Evolutionary conservation across 2,888 invertebrate genomes (phyloP), one percentile per base, ranked within the genome.

Genomic region (Sycophila texana): DNA sequence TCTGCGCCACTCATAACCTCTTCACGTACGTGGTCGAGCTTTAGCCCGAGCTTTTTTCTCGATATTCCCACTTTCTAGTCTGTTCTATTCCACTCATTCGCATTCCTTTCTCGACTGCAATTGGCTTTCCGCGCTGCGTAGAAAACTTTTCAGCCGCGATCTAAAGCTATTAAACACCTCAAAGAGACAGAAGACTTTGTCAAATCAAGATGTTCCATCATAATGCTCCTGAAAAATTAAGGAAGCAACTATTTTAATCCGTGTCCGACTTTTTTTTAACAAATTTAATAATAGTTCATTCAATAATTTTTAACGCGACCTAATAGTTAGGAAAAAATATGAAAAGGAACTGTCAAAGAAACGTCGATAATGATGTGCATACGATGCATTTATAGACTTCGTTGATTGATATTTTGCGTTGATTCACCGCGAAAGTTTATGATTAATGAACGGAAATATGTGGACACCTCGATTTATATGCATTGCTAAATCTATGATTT

Each of bases 381-480:
- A 4, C 39, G 71, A 66, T 79, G 63, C 47, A 65, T 70, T 68
- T 53, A 67, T 67, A 51, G 55, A 5, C n/a, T n/a, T 18, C 30
- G 60, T 71, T 70, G 51, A 70, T 74, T 65, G 70, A 65, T 55
- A 57, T 68, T 63, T 74, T 26, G 16, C 30, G 22, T 58, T 22
- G 16, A 47, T 30, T 61, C 68, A 30, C 4, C 16, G 22, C 65
- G 61, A 76, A 75, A 79, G 39, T 75, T 79, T 55, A 39, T 79
- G 74, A 79, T 74, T 65, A 79, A 79, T 74, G 79, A 39, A 66
- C 66, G 66, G 72, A 75, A 79, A 76, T 79, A 75, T 71, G 55
- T 39, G 53, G 65, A 58, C 22, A 71, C 47, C 55, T 72, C 22
- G 61, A 72, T 53, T 70, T 67, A 14, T 53, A 49, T 66, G 65